phyloP scores from a whole-genome alignment of 2,888 invertebrate species.

The Hirudinaria manillensis region DNA sequence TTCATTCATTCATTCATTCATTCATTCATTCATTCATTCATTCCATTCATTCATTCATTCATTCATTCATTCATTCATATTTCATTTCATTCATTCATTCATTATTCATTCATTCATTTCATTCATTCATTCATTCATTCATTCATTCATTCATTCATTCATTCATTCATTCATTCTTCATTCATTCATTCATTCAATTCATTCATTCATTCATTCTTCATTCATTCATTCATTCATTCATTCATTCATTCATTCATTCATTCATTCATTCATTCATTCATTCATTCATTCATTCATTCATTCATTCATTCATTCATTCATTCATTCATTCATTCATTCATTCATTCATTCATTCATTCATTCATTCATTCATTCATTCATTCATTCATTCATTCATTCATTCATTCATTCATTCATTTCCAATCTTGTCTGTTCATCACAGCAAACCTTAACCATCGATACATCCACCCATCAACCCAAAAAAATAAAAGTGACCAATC shows the following conservation, averaged over 20 bases:
- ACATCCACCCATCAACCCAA: too few species aligned
- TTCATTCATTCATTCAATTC: background rate
- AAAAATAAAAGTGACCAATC: too few species aligned
- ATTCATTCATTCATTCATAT: background rate
- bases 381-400: background rate
- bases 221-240: conserved; percentile 17
- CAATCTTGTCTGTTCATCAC: too few species aligned
- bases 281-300: background rate
- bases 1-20: background rate
- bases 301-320: background rate
- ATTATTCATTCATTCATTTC: too few species aligned
- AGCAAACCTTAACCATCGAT: too few species aligned
- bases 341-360: background rate
- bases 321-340: background rate
- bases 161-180: conserved; percentile 2
- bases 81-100: background rate
- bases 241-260: conserved; percentile 17
- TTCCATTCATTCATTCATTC: background rate
- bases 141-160: conserved; percentile 17
- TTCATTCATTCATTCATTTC: background rate
- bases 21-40: background rate
- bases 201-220: conserved; percentile 4
- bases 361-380: background rate
- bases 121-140: conserved; percentile 17
- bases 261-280: conserved; percentile 17